phyloP scores from a whole-genome alignment of 2,797 vertebrate genomes.

The Lepilemur septentrionalis region DNA sequence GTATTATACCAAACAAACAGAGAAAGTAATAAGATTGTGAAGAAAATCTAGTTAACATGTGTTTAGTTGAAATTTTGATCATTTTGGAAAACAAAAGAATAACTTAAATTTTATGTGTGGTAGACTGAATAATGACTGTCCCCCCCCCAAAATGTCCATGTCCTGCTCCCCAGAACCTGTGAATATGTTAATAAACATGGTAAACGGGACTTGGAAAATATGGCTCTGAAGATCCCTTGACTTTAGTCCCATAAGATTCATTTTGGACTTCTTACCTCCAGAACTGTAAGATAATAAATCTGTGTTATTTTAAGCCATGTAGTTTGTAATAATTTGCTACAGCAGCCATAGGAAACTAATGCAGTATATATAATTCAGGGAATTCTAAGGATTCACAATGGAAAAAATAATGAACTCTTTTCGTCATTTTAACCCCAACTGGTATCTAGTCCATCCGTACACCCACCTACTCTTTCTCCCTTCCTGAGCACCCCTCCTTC shows the following conservation, averaged over 20 bases:
- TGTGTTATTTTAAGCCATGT: background rate
- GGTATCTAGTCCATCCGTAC: background rate
- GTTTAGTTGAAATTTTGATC: background rate
- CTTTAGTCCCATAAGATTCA: background rate
- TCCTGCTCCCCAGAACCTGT: background rate
- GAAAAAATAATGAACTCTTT: background rate
- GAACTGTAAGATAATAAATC: background rate
- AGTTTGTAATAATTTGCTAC: background rate
- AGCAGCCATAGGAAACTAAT: background rate
- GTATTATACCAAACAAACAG: background rate
- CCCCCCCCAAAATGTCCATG: too few relatives aligned
- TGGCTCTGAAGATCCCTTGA: background rate
- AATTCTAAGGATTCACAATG: background rate
- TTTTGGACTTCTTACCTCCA: background rate
- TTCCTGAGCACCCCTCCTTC: background rate
- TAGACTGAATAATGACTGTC: background rate
- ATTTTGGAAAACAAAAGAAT: background rate
- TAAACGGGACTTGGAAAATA: background rate
- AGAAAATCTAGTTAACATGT: background rate
- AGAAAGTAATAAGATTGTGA: background rate
- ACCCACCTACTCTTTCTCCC: background rate
- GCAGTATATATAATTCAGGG: background rate
- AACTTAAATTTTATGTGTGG: background rate
- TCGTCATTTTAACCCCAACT: background rate
- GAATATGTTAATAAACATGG: background rate